Evolutionary conservation across 2,797 vertebrate species (phyloP).

Genomic region (Aselliscus stoliczkanus): DNA sequence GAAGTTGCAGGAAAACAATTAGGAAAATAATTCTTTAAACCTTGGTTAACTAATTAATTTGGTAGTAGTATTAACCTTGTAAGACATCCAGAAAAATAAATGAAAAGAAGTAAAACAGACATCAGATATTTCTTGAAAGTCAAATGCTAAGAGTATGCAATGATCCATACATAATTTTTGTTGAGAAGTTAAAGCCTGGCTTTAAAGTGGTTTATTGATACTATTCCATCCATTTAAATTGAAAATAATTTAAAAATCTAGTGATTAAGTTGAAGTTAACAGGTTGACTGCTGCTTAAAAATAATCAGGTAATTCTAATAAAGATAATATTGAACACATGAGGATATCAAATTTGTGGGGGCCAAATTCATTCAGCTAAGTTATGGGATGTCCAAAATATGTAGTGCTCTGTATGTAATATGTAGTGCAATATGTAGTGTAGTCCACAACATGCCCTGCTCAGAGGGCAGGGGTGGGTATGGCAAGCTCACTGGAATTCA

Average conservation of each 20-base stretch:
- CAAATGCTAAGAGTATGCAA: neutral
- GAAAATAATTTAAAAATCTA: neutral
- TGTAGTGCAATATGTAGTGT: no score
- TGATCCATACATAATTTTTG: neutral
- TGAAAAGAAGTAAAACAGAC: conserved; percentile 15
- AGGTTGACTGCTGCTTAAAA: neutral
- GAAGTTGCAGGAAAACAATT: conserved; percentile 2
- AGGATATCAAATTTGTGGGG: neutral
- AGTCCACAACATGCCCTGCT: no score
- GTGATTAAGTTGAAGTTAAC: neutral
- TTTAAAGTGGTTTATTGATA: neutral
- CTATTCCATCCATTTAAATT: neutral
- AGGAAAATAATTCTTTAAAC: conserved; percentile 35
- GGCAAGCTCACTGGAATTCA: neutral
- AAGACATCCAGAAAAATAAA: neutral
- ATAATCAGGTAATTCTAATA: neutral
- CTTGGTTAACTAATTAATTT: conserved; percentile 26
- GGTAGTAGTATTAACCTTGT: neutral
- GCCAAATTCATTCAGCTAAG: neutral
- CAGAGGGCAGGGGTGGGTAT: neutral
- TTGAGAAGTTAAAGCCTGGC: neutral
- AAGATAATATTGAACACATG: neutral
- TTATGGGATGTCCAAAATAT: neutral
- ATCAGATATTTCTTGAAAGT: conserved; percentile 7
- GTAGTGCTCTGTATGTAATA: no score